Percentiles rank a stretch among this genome's conserved stretches.
Evolutionary conservation across 2,888 invertebrate species (phyloP).

Genomic region (Athetis lepigone): DNA sequence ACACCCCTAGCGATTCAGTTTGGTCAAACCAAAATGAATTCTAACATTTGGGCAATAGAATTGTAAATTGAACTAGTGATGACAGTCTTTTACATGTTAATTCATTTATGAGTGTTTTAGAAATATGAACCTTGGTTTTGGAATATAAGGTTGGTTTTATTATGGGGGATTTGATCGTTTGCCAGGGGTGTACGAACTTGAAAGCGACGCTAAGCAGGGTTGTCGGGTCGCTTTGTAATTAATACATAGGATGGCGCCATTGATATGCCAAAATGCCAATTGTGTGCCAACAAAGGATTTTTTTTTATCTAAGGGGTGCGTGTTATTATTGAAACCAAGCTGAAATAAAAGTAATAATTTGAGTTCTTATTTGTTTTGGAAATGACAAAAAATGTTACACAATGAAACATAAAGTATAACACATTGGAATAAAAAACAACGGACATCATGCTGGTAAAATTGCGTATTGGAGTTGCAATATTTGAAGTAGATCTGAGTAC

Average conservation of each 20-base stretch:
- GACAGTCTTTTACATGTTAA: constrained; percentile 80
- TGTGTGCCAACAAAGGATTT: constrained; percentile 73
- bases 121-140: constrained; percentile 63
- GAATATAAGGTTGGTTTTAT: constrained; percentile 62
- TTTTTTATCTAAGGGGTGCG: constrained; percentile 58
- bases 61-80: constrained; percentile 55
- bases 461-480: neutral
- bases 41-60: constrained; percentile 47
- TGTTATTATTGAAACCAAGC: constrained; percentile 52
- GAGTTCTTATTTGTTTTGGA: constrained; percentile 20
- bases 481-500: neutral
- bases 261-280: constrained; percentile 86
- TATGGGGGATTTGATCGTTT: constrained; percentile 54
- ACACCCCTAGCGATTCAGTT: constrained; percentile 82
- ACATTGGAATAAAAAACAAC: neutral
- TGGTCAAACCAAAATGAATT: constrained; percentile 57
- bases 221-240: constrained; percentile 86
- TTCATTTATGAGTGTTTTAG: constrained; percentile 64
- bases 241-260: constrained; percentile 86
- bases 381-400: constrained; percentile 7
- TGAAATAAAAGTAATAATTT: constrained; percentile 44
- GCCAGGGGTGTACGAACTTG: constrained; percentile 81
- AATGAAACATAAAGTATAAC: constrained; percentile 6
- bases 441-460: neutral
- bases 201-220: constrained; percentile 81